Evolutionary conservation across 2,797 vertebrate genomes (phyloP), one percentile per base, ranked within the genome.

Genomic region (Pitangus sulphuratus): DNA sequence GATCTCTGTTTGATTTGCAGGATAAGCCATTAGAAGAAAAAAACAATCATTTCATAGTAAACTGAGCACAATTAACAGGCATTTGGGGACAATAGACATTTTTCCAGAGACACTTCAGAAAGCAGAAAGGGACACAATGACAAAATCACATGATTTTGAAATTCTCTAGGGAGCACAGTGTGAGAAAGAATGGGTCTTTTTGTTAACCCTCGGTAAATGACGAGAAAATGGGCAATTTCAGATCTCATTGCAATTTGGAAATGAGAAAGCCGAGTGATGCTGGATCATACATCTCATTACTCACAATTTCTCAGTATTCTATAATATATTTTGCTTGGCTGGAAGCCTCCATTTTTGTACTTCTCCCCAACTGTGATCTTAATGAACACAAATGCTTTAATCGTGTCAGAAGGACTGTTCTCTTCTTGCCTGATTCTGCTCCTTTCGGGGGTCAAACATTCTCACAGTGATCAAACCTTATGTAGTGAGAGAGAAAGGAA

Each of bases 31-130:
- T 83, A 87, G 72, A 89, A 83, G 64, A 33, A 85, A 92, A 93
- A 93, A 90, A 57, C 82, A 96, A 89, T 91, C 25, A 91, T 95
- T 96, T 89, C 58, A 86, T 93, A 91, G 89, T 84, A 96, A 93
- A 92, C 92, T 86, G 82, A 92, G 65, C 72, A 88, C 89, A 92
- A 90, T 86, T 96, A 95, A 86, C 89, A 91, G 79, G 42, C 87
- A 53, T 86, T 72, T 75, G 84, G 82, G 89, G 71, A 91, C 83
- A 93, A 91, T 6, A 89, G 61, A 89, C 47, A 76, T 79, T 93
- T 94, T 95, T 81, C n/a, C 61, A 88, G 82, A 84, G 45, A 86
- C 58, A 79, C 19, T 95, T 87, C 31, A 66, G 83, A 91, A 88
- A 87, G 47, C 35, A 91, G 62, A 88, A 77, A 88, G 70, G 87